phyloP scores from a whole-genome alignment of 1,140 invertebrate genomes.

The Papilio aristodemus region DNA sequence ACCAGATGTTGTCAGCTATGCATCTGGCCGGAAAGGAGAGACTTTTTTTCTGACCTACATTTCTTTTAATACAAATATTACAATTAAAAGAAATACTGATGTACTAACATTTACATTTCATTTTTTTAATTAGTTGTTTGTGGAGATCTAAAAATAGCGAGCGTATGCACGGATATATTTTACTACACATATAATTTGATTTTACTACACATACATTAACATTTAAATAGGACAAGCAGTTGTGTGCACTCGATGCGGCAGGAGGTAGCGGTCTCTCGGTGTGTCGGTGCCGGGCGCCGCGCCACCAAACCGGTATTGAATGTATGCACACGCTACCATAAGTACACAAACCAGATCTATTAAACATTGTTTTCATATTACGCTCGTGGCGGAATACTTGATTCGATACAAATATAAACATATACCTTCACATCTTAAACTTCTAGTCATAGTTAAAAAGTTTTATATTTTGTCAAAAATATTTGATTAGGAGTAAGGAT shows the following conservation, averaged over 20 bases:
- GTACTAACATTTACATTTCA: neutral
- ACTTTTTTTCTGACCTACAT: conserved; percentile 13
- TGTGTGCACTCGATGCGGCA: neutral
- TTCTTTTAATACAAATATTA: conserved; percentile 1
- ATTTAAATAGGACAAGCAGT: neutral
- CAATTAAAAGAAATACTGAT: neutral
- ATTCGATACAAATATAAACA: conserved; percentile 5
- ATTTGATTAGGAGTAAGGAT: too few relatives aligned
- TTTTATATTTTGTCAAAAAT: too few relatives aligned
- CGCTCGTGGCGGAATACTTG: conserved; percentile 13
- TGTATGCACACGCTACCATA: conserved; percentile 21
- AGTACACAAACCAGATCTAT: conserved; percentile 31
- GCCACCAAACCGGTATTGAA: conserved; percentile 9
- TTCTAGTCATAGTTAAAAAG: neutral
- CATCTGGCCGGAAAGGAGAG: neutral
- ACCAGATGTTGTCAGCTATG: conserved; percentile 3
- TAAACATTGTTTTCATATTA: conserved; percentile 27
- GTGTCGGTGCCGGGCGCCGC: neutral
- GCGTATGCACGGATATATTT: neutral
- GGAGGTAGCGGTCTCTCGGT: conserved; percentile 1
- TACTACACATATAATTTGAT: neutral
- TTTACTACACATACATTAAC: neutral
- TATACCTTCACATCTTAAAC: neutral
- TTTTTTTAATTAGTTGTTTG: neutral
- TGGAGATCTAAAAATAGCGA: neutral